A percentile compares a stretch with the other conserved stretches of the same genome.
phyloP scores from a whole-genome alignment of 2,888 invertebrate genomes.

The Ectobius pallidus region DNA sequence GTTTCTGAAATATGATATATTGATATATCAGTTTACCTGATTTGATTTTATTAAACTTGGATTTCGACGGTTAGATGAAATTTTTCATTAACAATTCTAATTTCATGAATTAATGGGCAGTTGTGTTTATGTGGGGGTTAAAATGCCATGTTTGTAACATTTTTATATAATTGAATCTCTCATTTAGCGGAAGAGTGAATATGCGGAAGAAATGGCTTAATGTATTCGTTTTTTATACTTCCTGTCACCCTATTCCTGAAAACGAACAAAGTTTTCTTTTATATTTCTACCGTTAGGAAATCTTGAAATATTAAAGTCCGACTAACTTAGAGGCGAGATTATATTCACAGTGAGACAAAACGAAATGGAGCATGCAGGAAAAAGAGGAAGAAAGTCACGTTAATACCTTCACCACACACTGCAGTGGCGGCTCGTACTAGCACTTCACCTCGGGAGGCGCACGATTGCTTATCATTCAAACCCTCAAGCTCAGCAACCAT shows the following conservation, averaged over 20 bases:
- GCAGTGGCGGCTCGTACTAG: slow-evolving; percentile 19
- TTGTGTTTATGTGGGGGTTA: too few relatives aligned
- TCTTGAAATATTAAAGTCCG: slow-evolving; percentile 29
- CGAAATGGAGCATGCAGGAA: neutral
- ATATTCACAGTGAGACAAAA: neutral
- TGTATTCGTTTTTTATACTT: slow-evolving; percentile 30
- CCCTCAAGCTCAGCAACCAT: too few relatives aligned
- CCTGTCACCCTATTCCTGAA: slow-evolving; percentile 29
- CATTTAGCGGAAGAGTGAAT: neutral
- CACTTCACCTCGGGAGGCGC: too few relatives aligned
- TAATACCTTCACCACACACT: slow-evolving; percentile 27
- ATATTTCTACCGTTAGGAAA: slow-evolving; percentile 21
- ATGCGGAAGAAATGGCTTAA: slow-evolving; percentile 13
- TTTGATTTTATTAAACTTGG: too few relatives aligned
- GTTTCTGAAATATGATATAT: too few relatives aligned
- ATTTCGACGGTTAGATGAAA: too few relatives aligned
- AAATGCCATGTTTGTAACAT: too few relatives aligned
- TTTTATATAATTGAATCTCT: too few relatives aligned
- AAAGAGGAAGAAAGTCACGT: slow-evolving; percentile 15
- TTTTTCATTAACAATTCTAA: too few relatives aligned
- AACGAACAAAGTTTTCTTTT: slow-evolving; percentile 21
- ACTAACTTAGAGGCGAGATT: slow-evolving; percentile 17
- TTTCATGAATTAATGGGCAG: too few relatives aligned
- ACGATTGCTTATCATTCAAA: too few relatives aligned
- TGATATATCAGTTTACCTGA: too few relatives aligned